Percentiles rank a stretch among this genome's conserved stretches.
Evolutionary conservation across 2,797 vertebrate genomes (phyloP).

Genomic region (Gorsachius magnificus): DNA sequence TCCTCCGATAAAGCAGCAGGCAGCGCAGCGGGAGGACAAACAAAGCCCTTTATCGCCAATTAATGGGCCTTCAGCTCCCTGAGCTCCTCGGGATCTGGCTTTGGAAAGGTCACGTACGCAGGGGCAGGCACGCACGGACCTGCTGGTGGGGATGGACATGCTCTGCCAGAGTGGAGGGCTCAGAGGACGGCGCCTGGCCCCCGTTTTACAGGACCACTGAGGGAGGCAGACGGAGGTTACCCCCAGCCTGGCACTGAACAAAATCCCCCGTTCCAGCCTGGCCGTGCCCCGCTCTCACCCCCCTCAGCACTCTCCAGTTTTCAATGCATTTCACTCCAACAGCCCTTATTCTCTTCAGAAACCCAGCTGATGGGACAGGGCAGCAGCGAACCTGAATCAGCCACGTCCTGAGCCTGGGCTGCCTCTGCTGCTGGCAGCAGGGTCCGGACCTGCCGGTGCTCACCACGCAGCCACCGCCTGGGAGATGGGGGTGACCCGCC

Average conservation of each 20-base stretch:
- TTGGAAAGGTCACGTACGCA: not conserved
- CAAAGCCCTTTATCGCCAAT: not conserved
- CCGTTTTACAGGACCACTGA: accelerated
- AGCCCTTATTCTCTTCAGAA: accelerated
- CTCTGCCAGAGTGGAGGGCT: not conserved
- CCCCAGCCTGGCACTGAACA: not conserved
- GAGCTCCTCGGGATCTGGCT: not conserved
- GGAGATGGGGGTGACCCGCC: no score
- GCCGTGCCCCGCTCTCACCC: accelerated
- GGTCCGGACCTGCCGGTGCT: accelerated
- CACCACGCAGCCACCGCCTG: not conserved
- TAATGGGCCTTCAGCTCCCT: not conserved
- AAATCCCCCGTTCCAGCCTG: not conserved
- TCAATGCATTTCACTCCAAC: accelerated
- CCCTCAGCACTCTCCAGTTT: accelerated
- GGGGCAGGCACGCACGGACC: not conserved
- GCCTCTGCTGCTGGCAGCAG: not conserved
- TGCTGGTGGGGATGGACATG: not conserved
- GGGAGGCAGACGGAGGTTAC: accelerated
- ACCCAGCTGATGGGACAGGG: not conserved
- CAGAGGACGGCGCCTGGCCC: accelerated
- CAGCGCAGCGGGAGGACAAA: conserved; percentile 4
- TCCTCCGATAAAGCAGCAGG: not conserved
- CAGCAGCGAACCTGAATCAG: not conserved
- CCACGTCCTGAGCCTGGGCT: accelerated